Conservation (phyloP, 1,140 invertebrate species). For the Calliphora vicina region DNA sequence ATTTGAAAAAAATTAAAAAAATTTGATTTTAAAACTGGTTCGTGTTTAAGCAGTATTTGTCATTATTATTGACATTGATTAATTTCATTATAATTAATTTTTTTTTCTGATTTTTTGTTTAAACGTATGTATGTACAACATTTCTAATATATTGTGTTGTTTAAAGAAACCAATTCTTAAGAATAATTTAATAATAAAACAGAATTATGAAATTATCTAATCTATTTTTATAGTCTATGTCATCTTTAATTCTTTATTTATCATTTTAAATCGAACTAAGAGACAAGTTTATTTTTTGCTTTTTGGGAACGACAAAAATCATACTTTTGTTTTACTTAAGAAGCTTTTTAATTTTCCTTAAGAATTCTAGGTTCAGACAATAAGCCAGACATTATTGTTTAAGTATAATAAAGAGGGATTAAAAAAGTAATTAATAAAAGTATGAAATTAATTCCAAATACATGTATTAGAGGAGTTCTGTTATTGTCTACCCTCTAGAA, state of each 20-base stretch:
- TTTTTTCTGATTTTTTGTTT: background rate
- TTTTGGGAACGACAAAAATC: too few species aligned
- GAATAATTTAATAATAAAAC: background rate
- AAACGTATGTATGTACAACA: too few species aligned
- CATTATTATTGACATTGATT: conserved; percentile 16
- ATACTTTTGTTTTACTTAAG: too few species aligned
- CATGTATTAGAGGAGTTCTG: too few species aligned
- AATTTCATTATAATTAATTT: conserved; percentile 11
- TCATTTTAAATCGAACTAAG: background rate
- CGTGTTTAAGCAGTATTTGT: conserved; percentile 12
- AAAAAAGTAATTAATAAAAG: too few species aligned
- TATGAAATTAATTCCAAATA: too few species aligned
- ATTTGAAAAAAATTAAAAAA: background rate
- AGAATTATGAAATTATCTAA: background rate
- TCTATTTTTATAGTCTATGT: conserved; percentile 7
- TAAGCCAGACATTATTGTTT: too few species aligned
- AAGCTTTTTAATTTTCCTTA: too few species aligned
- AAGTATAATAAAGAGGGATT: too few species aligned
- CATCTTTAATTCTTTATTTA: background rate
- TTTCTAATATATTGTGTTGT: background rate
- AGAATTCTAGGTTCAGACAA: too few species aligned
- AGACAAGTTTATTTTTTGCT: background rate
- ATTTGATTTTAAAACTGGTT: conserved; percentile 1
- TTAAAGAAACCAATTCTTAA: background rate
- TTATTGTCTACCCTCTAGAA: too few species aligned